phyloP scores from a whole-genome alignment of 2,888 invertebrate genomes.

The Phasia obesa region DNA sequence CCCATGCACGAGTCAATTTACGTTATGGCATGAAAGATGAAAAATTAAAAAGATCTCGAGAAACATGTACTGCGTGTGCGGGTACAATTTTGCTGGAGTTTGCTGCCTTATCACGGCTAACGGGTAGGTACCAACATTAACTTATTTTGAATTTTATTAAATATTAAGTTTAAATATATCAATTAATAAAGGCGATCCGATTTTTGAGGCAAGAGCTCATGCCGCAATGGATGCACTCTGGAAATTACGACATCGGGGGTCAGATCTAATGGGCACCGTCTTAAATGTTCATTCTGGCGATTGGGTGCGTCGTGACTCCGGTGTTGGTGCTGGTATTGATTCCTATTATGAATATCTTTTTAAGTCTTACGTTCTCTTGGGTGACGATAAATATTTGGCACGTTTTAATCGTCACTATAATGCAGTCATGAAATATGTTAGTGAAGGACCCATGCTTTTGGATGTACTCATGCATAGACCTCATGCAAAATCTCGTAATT shows the following conservation, averaged over 20 bases:
- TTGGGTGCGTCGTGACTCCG: slow-evolving; percentile 98
- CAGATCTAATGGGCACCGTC: slow-evolving; percentile 97
- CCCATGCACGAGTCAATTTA: slow-evolving; percentile 96
- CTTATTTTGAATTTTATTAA: not conserved
- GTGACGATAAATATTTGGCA: slow-evolving; percentile 95
- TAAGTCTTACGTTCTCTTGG: slow-evolving; percentile 97
- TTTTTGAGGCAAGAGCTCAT: slow-evolving; percentile 97
- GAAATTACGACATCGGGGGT: slow-evolving; percentile 94
- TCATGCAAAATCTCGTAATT: slow-evolving; percentile 95
- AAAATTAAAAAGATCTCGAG: slow-evolving; percentile 88
- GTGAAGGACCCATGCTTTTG: slow-evolving; percentile 93
- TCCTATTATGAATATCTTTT: slow-evolving; percentile 99
- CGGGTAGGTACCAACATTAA: slow-evolving; percentile 82
- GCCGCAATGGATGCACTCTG: slow-evolving; percentile 98
- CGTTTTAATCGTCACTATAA: slow-evolving; percentile 97
- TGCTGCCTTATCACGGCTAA: slow-evolving; percentile 96
- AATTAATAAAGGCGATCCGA: slow-evolving; percentile 85
- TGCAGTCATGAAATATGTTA: slow-evolving; percentile 98
- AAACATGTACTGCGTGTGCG: slow-evolving; percentile 99
- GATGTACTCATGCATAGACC: slow-evolving; percentile 98
- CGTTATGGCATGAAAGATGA: slow-evolving; percentile 91
- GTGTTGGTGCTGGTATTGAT: slow-evolving; percentile 99
- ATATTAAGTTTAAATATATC: not conserved
- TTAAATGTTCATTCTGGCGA: slow-evolving; percentile 99
- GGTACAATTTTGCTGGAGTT: slow-evolving; percentile 99